These are phyloP conservation scores for Drosophila ficusphila DNA, from an alignment of 1,140 invertebrate genomes.

Conservation along the genomic window DNA sequence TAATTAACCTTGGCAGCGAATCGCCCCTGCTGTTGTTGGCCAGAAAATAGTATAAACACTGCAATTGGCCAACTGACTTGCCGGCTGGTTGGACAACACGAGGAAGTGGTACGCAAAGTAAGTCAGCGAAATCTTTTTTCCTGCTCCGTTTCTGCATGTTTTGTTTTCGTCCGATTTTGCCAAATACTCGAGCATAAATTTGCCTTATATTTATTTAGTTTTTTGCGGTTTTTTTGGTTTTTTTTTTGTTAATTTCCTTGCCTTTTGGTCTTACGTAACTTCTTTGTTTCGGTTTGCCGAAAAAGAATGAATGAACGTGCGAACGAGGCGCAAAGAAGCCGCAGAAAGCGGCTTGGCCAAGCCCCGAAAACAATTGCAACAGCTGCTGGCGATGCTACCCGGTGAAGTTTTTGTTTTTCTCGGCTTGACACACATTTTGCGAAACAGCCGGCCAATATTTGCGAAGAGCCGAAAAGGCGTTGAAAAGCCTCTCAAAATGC, in stretches of 20 bases:
- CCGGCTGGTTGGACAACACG: slow-evolving; percentile 75
- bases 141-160: slow-evolving; percentile 34
- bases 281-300: slow-evolving; percentile 25
- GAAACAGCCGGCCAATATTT: slow-evolving; percentile 56
- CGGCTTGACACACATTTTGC: slow-evolving; percentile 66
- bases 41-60: slow-evolving; percentile 60
- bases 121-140: slow-evolving; percentile 73
- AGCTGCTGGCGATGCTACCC: slow-evolving; percentile 46
- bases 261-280: slow-evolving; percentile 33
- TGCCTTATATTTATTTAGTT: slow-evolving; percentile 23
- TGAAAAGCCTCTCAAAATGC: slow-evolving; percentile 24
- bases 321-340: slow-evolving; percentile 41
- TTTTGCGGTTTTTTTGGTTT: not conserved
- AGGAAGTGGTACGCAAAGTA: slow-evolving; percentile 76
- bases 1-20: slow-evolving; percentile 82
- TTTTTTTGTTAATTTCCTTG: slow-evolving; percentile 62
- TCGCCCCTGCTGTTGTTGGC: slow-evolving; percentile 26
- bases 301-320: slow-evolving; percentile 64
- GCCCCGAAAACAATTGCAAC: slow-evolving; percentile 44
- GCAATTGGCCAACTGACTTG: slow-evolving; percentile 80
- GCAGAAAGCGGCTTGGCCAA: slow-evolving; percentile 29
- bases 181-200: slow-evolving; percentile 63
- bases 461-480: slow-evolving; percentile 24
- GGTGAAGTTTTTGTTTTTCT: slow-evolving; percentile 61
- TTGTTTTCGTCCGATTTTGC: slow-evolving; percentile 25